phyloP scores from a whole-genome alignment of 2,113 vertebrate genomes.

The Caloenas nicobarica region DNA sequence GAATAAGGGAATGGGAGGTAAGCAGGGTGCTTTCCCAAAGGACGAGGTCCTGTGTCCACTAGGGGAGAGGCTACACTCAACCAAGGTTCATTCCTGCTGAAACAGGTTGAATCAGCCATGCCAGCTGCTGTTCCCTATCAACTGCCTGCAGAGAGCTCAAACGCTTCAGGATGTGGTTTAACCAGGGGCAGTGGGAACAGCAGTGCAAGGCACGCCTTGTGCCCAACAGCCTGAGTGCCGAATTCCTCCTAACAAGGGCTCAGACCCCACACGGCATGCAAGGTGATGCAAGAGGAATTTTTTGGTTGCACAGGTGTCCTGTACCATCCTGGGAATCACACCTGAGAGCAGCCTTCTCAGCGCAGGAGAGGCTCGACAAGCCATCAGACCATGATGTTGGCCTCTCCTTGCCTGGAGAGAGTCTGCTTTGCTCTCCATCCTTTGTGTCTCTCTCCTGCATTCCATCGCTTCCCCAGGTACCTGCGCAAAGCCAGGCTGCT shows the following conservation, averaged over 20 bases:
- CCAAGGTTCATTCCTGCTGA: not conserved
- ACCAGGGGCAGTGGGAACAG: not conserved
- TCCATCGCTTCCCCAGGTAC: not conserved
- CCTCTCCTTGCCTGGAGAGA: not conserved
- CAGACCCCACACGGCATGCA: rapidly evolving
- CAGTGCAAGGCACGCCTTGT: rapidly evolving
- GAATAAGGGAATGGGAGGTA: not conserved
- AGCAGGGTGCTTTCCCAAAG: not conserved
- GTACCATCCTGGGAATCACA: not conserved
- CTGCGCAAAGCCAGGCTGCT: not conserved
- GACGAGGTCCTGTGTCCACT: not conserved
- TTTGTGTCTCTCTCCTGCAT: not conserved
- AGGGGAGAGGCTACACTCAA: not conserved
- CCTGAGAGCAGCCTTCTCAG: not conserved
- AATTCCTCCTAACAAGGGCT: not conserved
- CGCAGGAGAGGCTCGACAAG: not conserved
- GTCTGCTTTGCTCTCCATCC: not conserved
- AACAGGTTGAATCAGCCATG: too few species aligned
- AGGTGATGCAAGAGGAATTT: not conserved
- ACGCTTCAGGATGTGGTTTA: not conserved
- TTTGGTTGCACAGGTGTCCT: not conserved
- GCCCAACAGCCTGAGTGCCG: rapidly evolving
- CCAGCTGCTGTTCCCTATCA: not conserved
- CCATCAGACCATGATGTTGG: not conserved
- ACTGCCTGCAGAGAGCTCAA: not conserved